Conservation (phyloP, 2,888 invertebrate genomes). For the Syrphus vitripennis region DNA sequence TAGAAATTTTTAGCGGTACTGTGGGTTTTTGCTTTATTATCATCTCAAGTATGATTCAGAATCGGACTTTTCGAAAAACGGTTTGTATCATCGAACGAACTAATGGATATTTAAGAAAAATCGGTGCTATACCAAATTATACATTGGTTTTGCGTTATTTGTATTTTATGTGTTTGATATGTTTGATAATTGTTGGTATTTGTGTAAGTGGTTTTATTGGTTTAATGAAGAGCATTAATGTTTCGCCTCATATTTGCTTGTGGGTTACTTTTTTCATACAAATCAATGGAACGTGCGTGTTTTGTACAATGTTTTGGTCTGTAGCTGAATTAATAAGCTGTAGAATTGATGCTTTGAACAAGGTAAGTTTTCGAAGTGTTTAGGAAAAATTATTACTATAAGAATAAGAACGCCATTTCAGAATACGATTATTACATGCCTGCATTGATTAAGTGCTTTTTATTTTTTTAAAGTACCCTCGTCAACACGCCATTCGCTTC, state of each 20-base stretch:
- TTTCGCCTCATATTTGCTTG: conserved; percentile 77
- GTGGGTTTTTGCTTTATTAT: not conserved
- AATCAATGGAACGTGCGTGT: conserved; percentile 73
- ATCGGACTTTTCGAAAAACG: not conserved
- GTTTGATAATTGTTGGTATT: not conserved
- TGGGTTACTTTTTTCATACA: conserved; percentile 79
- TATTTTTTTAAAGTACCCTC: too few relatives aligned
- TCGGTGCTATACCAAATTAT: not conserved
- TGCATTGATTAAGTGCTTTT: too few relatives aligned
- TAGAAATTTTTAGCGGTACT: not conserved
- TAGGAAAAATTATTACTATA: too few relatives aligned
- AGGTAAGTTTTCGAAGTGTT: conserved; percentile 74
- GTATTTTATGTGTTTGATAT: not conserved
- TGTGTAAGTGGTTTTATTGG: not conserved
- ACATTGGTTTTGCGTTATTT: not conserved
- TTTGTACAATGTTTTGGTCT: conserved; percentile 78
- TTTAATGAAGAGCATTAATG: conserved; percentile 74
- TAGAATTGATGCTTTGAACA: conserved; percentile 78
- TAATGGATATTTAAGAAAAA: not conserved
- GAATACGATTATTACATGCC: too few relatives aligned
- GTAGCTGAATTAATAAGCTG: conserved; percentile 78
- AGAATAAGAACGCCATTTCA: too few relatives aligned
- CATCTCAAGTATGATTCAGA: not conserved
- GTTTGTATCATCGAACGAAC: not conserved
- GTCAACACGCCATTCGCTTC: too few relatives aligned